Conservation (phyloP, 2,888 invertebrate species). For the Cephus rjabovi region DNA sequence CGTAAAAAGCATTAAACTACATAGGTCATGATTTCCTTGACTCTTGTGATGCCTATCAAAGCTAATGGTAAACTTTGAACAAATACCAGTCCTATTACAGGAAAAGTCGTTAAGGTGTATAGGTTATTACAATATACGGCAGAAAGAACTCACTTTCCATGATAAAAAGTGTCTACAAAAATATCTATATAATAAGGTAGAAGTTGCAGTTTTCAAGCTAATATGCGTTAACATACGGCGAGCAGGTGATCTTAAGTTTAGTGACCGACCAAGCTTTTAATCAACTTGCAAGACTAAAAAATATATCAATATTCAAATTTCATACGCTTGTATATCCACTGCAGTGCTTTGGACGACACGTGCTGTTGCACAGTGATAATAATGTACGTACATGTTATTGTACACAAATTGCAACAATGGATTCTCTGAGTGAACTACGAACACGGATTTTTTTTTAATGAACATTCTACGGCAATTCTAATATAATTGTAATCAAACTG, state of each 20-base stretch:
- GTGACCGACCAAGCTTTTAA: conserved; percentile 41
- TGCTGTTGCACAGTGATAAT: not conserved
- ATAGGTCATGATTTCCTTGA: conserved; percentile 52
- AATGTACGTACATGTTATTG: not conserved
- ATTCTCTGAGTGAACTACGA: not conserved
- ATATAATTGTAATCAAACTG: not conserved
- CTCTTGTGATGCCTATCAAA: conserved; percentile 39
- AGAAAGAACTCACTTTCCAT: conserved; percentile 55
- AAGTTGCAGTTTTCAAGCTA: conserved; percentile 46
- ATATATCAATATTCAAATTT: not conserved
- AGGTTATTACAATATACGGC: conserved; percentile 40
- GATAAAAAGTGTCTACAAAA: conserved; percentile 56
- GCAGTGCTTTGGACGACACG: not conserved
- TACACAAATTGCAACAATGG: not conserved
- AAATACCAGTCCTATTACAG: conserved; percentile 38
- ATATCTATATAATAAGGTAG: conserved; percentile 55
- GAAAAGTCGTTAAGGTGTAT: conserved; percentile 37
- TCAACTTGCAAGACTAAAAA: not conserved
- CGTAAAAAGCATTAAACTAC: conserved; percentile 60
- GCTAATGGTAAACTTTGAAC: conserved; percentile 42
- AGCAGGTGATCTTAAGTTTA: conserved; percentile 49
- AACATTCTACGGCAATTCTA: not conserved
- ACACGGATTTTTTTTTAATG: not conserved
- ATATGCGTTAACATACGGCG: conserved; percentile 35
- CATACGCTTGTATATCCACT: not conserved